Conservation (phyloP, 2,113 vertebrate species). For the Microtus ochrogaster region DNA sequence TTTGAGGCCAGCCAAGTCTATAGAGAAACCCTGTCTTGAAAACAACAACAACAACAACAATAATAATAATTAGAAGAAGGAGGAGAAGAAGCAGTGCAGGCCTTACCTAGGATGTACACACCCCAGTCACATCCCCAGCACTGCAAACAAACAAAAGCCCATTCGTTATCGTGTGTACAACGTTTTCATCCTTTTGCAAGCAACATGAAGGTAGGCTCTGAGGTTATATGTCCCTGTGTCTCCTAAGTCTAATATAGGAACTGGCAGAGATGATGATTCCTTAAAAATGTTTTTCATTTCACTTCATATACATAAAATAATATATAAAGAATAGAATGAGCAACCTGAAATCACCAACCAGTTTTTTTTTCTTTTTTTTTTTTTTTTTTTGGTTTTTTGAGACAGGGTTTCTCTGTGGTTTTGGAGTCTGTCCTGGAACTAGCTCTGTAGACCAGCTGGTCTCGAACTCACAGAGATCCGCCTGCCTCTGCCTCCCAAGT, state of each 20-base stretch:
- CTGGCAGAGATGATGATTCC: too few relatives aligned
- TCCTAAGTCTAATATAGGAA: not conserved
- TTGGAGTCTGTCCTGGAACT: too few relatives aligned
- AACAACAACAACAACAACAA: too few relatives aligned
- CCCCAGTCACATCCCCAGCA: not conserved
- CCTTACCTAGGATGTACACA: not conserved
- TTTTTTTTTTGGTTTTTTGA: not conserved
- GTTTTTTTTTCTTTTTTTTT: not conserved
- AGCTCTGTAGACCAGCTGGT: too few relatives aligned
- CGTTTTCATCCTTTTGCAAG: conserved; percentile 2
- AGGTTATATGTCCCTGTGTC: not conserved
- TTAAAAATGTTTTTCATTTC: too few relatives aligned
- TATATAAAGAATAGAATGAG: not conserved
- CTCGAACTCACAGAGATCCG: too few relatives aligned
- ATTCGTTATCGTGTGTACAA: not conserved
- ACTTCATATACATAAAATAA: not conserved
- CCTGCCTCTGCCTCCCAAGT: too few relatives aligned
- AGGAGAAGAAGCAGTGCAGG: not conserved
- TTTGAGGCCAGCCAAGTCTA: not conserved
- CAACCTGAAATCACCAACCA: not conserved
- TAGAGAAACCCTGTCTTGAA: not conserved
- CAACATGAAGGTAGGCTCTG: not conserved
- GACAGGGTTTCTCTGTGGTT: too few relatives aligned
- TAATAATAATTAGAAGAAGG: not conserved
- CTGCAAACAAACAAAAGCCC: not conserved